Conservation (phyloP, 2,797 vertebrate genomes). For the Sebastes diaconus region DNA sequence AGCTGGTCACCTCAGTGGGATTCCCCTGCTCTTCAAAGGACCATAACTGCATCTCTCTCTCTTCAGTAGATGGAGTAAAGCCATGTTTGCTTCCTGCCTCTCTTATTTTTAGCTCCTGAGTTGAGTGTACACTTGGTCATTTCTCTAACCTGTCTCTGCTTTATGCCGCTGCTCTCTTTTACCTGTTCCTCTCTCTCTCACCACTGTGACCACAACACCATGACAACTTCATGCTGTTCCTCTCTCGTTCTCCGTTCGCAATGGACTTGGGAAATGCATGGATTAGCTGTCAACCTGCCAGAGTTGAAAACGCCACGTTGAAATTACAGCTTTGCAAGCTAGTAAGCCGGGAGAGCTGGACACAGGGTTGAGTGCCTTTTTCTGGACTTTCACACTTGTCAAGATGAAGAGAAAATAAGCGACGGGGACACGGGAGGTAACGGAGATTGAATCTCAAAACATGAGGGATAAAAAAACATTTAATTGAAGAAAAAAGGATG, state of each 20-base stretch:
- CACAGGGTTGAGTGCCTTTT: not conserved
- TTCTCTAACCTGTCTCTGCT: constrained; percentile 50
- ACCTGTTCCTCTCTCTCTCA: constrained; percentile 2
- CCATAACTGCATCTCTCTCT: constrained; percentile 12
- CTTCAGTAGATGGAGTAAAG: constrained; percentile 42
- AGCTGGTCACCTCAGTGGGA: constrained; percentile 48
- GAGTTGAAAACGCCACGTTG: not conserved
- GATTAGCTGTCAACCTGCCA: constrained; percentile 10
- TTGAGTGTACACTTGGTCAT: constrained; percentile 41
- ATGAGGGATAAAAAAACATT: not conserved
- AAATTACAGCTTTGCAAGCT: constrained; percentile 22
- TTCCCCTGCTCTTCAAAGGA: constrained; percentile 52
- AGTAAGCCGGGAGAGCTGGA: not conserved
- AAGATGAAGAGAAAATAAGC: not conserved
- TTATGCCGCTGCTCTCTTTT: constrained; percentile 27
- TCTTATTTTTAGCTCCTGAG: constrained; percentile 56
- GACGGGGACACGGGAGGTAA: not conserved
- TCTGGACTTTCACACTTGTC: constrained; percentile 1
- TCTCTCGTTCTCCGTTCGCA: not conserved
- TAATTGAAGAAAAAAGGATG: not conserved
- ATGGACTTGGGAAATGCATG: constrained; percentile 23
- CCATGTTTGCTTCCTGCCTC: constrained; percentile 42
- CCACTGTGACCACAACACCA: constrained; percentile 9
- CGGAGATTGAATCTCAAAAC: constrained; percentile 7
- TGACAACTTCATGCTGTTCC: constrained; percentile 12